Base-by-base conservation (phyloP, 92 coral and sea anemone genomes). In the Porites lobata region DNA sequence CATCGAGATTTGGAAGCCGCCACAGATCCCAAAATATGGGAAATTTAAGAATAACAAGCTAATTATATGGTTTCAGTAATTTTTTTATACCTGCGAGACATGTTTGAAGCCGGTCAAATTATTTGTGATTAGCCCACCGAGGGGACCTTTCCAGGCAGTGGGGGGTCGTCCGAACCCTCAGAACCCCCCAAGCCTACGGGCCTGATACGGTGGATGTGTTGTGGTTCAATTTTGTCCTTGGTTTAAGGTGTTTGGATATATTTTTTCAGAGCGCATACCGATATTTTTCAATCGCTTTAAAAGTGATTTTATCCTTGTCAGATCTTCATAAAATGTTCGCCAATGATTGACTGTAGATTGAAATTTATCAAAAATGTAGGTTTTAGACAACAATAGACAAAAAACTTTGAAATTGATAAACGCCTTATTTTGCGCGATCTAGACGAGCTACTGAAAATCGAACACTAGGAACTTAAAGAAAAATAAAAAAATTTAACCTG, bases 11-110 rank as follows among this genome's bases (percentile, higher is more conserved):
- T 76, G 53, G 68, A 76, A 76, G 80, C 68, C 81, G 68, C 81
- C 81, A 76, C 81, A 76, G 81, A 59, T 76, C 81, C 81, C 81
- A 76, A 76, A 76, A 76, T 76, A 76, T 76, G 80, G 80, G 80
- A 76, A 56, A 14, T 56, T 54, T 76, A 76, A 26, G 80, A 76
- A 76, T 76, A 76, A 76, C 66, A 52, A 76, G 67, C 80, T 76
- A 76, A 76, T 76, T 57, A 58, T 76, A 76, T 57, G 68, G 79
- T 75, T 75, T 75, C 65, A 75, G 65, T 75, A 75, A 19, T 51
- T 75, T 76, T 76, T 76, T 76, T 76, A 58, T 58, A 57, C 67
- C 26, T 76, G 80, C 68, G 67, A 56, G 80, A 24, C 80, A 56
- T 76, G 80, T 76, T 54, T 76, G 22, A 76, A 56, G 80, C 80